Conservation (phyloP, 2,113 vertebrate genomes). For the Oryzias woworae region DNA sequence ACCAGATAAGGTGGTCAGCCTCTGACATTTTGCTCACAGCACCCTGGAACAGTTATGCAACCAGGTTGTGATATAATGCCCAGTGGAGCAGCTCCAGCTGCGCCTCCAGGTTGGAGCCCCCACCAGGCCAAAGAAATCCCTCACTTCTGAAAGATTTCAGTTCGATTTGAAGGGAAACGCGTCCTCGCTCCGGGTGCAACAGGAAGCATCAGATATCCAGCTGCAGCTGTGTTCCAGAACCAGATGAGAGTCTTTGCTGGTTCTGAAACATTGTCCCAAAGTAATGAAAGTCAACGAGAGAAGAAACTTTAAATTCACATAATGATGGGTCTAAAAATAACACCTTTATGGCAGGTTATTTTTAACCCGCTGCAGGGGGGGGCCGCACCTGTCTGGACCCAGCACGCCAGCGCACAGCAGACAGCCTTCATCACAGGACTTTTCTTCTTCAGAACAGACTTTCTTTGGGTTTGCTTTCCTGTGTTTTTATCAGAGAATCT, state of each 20-base stretch:
- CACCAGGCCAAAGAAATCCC: background rate
- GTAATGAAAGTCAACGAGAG: too few relatives aligned
- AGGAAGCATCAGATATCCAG: slow-evolving; percentile 55
- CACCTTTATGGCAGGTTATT: slow-evolving; percentile 48
- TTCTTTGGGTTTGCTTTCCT: background rate
- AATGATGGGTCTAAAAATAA: slow-evolving; percentile 56
- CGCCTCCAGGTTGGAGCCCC: slow-evolving; percentile 16
- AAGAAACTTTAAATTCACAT: slow-evolving; percentile 21
- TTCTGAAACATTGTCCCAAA: too few relatives aligned
- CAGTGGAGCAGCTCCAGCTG: slow-evolving; percentile 10
- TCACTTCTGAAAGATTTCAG: background rate
- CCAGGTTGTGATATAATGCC: slow-evolving; percentile 14
- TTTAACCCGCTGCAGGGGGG: slow-evolving; percentile 40
- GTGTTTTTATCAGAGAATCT: background rate
- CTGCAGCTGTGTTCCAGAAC: slow-evolving; percentile 29
- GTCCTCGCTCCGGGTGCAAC: slow-evolving; percentile 41
- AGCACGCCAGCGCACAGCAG: background rate
- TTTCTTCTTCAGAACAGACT: background rate
- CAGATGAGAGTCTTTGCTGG: background rate
- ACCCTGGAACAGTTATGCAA: slow-evolving; percentile 60
- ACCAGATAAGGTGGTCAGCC: slow-evolving; percentile 1
- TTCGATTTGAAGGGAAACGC: too few relatives aligned
- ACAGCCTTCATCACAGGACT: background rate
- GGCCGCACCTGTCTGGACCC: slow-evolving; percentile 42
- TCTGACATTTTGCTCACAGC: slow-evolving; percentile 29